These are phyloP conservation scores for Albula glossodonta DNA, from an alignment of 2,113 vertebrate genomes.

Conservation along the genomic window DNA sequence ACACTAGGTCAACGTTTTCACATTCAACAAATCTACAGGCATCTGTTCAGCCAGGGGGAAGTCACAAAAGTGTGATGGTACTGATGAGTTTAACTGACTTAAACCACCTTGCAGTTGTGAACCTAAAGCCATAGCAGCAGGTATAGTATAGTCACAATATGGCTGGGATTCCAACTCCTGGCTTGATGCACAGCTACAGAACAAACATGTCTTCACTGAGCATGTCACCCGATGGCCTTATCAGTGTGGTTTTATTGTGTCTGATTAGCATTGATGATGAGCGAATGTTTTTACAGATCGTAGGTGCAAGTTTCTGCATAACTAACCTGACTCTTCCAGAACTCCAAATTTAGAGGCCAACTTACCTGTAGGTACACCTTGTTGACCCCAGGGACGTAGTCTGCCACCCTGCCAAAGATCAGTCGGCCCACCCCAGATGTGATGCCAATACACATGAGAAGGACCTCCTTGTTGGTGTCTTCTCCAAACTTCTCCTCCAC, in stretches of 20 bases:
- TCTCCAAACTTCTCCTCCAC: constrained; percentile 80
- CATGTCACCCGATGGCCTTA: background rate
- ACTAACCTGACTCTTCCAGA: background rate
- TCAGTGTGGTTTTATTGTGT: background rate
- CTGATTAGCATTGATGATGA: background rate
- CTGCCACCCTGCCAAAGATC: constrained; percentile 86
- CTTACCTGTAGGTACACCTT: constrained; percentile 94
- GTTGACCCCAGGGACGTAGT: constrained; percentile 86
- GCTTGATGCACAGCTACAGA: too few species aligned
- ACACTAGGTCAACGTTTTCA: too few species aligned
- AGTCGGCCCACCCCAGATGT: constrained; percentile 88
- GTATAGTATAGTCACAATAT: too few species aligned
- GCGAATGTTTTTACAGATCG: background rate
- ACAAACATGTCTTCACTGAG: too few species aligned
- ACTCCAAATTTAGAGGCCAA: background rate
- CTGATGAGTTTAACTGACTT: too few species aligned
- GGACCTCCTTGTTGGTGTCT: constrained; percentile 76
- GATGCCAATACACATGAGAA: constrained; percentile 89
- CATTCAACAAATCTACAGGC: too few species aligned
- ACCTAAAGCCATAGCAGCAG: too few species aligned
- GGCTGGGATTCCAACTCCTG: too few species aligned
- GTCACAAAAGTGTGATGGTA: too few species aligned
- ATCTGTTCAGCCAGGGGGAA: too few species aligned
- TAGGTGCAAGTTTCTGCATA: background rate
- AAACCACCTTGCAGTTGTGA: too few species aligned